These are phyloP conservation scores for Knipowitschia caucasica DNA, from an alignment of 2,797 vertebrate species.

Conservation along the genomic window DNA sequence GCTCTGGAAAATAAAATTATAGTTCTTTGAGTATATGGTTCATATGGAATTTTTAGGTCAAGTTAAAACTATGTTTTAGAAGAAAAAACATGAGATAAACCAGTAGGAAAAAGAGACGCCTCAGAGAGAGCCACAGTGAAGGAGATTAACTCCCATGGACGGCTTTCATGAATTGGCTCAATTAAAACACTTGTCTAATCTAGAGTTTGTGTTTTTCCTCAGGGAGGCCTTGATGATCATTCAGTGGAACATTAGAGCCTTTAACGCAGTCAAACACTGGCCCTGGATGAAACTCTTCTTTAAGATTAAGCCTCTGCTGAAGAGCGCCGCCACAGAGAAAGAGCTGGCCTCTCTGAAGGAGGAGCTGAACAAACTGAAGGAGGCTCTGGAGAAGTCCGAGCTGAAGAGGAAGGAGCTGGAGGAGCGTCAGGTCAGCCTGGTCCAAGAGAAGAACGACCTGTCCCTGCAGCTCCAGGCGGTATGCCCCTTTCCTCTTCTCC, in stretches of 20 bases:
- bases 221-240: slow-evolving; percentile 92
- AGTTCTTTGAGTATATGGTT: too few species aligned
- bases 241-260: slow-evolving; percentile 92
- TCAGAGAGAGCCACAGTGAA: too few species aligned
- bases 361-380: slow-evolving; percentile 70
- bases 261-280: slow-evolving; percentile 92
- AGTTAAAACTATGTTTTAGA: too few species aligned
- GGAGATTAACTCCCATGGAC: too few species aligned
- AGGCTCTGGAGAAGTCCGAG: slow-evolving; percentile 80
- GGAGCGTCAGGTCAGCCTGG: slow-evolving; percentile 89
- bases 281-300: slow-evolving; percentile 95
- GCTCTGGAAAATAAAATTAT: too few species aligned
- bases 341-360: slow-evolving; percentile 71
- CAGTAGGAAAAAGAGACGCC: too few species aligned
- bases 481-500: slow-evolving; percentile 61
- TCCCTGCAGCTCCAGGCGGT: slow-evolving; percentile 87
- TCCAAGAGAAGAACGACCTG: slow-evolving; percentile 87
- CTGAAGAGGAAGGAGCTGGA: slow-evolving; percentile 88
- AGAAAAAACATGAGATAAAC: too few species aligned
- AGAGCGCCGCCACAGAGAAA: slow-evolving; percentile 86
- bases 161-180: too few species aligned
- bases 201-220: slow-evolving; percentile 24
- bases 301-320: slow-evolving; percentile 91
- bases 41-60: too few species aligned
- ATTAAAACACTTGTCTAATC: too few species aligned